Percentiles rank a stretch among this genome's conserved stretches.
Evolutionary conservation across 1,140 invertebrate genomes (phyloP).

Genomic region (Agrypnia vestita): DNA sequence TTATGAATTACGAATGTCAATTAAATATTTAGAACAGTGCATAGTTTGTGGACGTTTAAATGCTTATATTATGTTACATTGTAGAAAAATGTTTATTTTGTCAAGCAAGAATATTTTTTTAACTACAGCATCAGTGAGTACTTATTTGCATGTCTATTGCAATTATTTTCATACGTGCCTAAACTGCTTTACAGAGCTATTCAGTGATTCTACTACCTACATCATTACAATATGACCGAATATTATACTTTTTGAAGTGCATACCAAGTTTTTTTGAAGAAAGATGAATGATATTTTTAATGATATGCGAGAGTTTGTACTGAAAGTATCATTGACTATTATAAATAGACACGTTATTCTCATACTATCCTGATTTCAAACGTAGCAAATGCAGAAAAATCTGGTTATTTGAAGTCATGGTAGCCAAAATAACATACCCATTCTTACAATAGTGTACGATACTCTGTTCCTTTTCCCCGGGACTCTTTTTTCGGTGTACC

Average conservation of each 20-base stretch:
- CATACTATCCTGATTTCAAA: no score
- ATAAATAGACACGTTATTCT: no score
- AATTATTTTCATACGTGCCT: background rate
- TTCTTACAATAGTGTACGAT: no score
- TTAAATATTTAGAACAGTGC: background rate
- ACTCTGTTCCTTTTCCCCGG: no score
- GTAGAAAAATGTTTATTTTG: constrained; percentile 4
- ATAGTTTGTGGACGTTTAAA: background rate
- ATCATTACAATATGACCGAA: background rate
- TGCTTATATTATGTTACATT: background rate
- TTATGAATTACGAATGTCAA: background rate
- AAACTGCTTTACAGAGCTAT: background rate
- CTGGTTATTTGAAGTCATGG: no score
- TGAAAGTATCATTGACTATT: no score
- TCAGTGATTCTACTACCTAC: background rate
- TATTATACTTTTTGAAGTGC: background rate
- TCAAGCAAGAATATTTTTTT: background rate
- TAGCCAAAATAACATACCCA: no score
- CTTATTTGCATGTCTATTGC: background rate
- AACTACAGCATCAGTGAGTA: background rate
- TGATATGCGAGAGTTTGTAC: no score
- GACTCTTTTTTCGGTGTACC: no score
- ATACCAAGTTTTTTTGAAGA: background rate
- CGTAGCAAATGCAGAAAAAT: no score
- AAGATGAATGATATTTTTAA: no score